These are phyloP conservation scores for Dicranocentrus wangi DNA, from an alignment of 2,888 invertebrate genomes.

Conservation along the genomic window DNA sequence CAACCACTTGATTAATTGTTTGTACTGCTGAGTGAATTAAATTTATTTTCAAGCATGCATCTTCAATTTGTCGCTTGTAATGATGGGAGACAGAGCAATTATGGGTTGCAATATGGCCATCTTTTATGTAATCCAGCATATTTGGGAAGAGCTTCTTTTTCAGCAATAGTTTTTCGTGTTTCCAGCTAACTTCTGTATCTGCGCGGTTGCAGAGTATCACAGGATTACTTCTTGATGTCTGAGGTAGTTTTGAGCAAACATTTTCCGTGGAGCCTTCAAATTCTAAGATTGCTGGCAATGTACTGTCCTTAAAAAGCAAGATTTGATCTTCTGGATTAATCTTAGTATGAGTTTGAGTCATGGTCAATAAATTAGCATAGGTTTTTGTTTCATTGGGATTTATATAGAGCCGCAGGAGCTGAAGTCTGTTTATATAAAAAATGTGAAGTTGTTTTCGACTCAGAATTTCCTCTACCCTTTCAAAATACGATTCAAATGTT, in stretches of 20 bases:
- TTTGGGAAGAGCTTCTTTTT: conserved; percentile 80
- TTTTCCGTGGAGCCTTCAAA: conserved; percentile 76
- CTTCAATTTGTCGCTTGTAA: conserved; percentile 84
- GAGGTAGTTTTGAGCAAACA: conserved; percentile 75
- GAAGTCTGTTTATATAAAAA: conserved; percentile 89
- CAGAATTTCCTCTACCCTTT: conserved; percentile 77
- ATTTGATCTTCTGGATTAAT: conserved; percentile 88
- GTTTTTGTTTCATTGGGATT: conserved; percentile 79
- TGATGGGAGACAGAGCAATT: conserved; percentile 84
- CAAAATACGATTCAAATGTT: conserved; percentile 93
- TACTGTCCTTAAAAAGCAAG: conserved; percentile 82
- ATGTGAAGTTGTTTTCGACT: conserved; percentile 80
- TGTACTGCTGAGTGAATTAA: conserved; percentile 38
- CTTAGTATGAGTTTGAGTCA: conserved; percentile 89
- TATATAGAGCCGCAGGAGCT: conserved; percentile 85
- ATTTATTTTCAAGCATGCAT: conserved; percentile 76
- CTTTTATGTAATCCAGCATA: conserved; percentile 89
- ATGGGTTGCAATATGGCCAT: conserved; percentile 89
- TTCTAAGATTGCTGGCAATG: conserved; percentile 78
- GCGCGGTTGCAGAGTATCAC: conserved; percentile 87
- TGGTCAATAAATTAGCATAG: conserved; percentile 79
- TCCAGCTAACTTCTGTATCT: conserved; percentile 82
- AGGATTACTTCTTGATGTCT: conserved; percentile 81
- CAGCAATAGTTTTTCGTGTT: neutral
- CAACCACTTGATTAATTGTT: conserved; percentile 63